Evolutionary conservation across 2,113 vertebrate genomes (phyloP).

Genomic region (Pseudorasbora parva): DNA sequence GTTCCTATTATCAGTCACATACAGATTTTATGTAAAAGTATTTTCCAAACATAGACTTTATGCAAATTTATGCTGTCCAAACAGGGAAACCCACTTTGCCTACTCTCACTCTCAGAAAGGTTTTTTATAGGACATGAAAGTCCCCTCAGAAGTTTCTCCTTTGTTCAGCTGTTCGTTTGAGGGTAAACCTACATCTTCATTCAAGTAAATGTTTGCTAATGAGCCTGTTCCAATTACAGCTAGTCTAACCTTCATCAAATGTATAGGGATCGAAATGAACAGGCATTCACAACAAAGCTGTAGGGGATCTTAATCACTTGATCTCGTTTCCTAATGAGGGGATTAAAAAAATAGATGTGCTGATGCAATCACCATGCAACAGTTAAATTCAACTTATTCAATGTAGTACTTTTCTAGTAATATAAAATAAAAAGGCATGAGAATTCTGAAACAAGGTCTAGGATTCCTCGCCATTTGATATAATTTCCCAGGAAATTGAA

Average conservation of each 20-base stretch:
- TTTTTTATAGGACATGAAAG: slow-evolving; percentile 13
- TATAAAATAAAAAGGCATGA: background rate
- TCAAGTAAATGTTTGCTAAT: slow-evolving; percentile 3
- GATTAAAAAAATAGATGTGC: background rate
- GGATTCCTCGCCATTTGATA: background rate
- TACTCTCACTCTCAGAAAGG: background rate
- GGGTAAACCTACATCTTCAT: background rate
- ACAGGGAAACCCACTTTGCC: slow-evolving; percentile 8
- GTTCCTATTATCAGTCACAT: background rate
- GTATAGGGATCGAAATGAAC: background rate
- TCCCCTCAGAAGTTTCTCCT: background rate
- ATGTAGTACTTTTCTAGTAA: background rate
- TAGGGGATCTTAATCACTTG: background rate
- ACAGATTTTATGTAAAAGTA: slow-evolving; percentile 27
- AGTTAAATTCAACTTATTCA: background rate
- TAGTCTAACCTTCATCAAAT: background rate
- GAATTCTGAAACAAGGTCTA: background rate
- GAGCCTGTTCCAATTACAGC: background rate
- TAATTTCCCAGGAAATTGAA: background rate
- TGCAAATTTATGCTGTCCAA: background rate
- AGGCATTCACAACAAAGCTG: background rate
- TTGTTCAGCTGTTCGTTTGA: background rate
- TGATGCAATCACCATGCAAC: slow-evolving; percentile 19
- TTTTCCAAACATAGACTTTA: background rate
- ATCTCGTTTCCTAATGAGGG: slow-evolving; percentile 1